Conservation (phyloP, 2,888 invertebrate genomes). For the Fissipunctia ypsillon region DNA sequence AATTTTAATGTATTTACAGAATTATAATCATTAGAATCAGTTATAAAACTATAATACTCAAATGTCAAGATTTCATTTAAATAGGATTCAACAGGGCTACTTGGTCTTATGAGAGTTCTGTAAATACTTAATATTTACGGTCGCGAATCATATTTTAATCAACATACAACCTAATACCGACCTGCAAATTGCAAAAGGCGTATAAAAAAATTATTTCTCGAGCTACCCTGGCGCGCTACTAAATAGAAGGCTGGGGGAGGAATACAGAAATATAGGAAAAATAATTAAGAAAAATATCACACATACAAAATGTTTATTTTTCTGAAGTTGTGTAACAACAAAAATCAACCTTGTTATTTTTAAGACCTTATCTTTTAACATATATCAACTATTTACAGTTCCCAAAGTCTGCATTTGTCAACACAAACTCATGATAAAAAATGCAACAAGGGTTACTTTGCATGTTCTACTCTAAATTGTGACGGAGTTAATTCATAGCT, state of each 20-base stretch:
- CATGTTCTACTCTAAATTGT: constrained; percentile 89
- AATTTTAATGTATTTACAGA: too few species aligned
- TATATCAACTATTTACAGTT: constrained; percentile 90
- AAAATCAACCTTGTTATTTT: constrained; percentile 90
- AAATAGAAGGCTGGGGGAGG: constrained; percentile 65
- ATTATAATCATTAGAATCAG: too few species aligned
- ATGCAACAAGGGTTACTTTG: constrained; percentile 89
- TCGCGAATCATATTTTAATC: too few species aligned
- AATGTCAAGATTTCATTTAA: too few species aligned
- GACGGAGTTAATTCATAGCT: constrained; percentile 88
- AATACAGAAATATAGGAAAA: constrained; percentile 68
- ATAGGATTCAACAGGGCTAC: too few species aligned
- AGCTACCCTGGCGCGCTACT: too few species aligned
- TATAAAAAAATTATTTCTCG: too few species aligned
- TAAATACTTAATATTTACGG: too few species aligned
- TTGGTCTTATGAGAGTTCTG: too few species aligned
- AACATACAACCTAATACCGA: too few species aligned
- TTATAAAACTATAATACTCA: too few species aligned
- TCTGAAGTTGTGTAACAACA: constrained; percentile 91
- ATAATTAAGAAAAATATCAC: constrained; percentile 86
- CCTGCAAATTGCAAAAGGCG: too few species aligned
- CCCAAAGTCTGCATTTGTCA: constrained; percentile 88
- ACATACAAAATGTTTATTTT: constrained; percentile 91
- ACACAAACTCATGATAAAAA: constrained; percentile 89
- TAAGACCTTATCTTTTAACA: constrained; percentile 89